Evolutionary conservation across 2,113 vertebrate species (phyloP), one percentile per base, ranked within the genome.

Genomic region (Taurulus bubalis): DNA sequence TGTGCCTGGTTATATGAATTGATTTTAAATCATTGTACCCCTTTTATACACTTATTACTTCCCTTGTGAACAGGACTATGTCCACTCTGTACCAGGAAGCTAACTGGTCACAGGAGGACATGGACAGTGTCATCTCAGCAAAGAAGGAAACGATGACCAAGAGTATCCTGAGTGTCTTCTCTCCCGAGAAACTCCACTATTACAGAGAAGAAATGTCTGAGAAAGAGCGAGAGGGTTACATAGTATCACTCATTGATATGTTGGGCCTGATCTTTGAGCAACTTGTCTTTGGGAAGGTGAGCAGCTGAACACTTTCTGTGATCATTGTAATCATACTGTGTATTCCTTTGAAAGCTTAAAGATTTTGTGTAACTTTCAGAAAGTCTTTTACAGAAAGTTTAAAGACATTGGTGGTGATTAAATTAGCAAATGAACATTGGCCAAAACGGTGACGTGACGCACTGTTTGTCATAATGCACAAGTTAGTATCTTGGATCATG

Each of bases 221-320:
- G 12, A 94, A 93, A 87, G 91, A 93, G 69, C 82, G 64, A 0
- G 84, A 84, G 0, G 94, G 96, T 22, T 87, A 88, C 32, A 79
- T 65, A 0, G 81, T 90, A 74, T 96, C 96, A 53, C 89, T 95
- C 42, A 87, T 95, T 0, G 95, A 97, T 78, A 79, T 96, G 58
- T 96, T 94, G 94, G 95, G 96, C 22, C 95, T 97, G 67, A 78
- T 96, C 34, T 59, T 96, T 15, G 96, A 98, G 53, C 94, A 96
- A 65, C 91, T 96, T 63, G 90, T 97, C 4, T 90, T 95, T 56
- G 95, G 95, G 65, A 92, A 96, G 96, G 97, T 97, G 38, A 76
- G 71, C 20, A 62, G 8, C 12, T 11, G 1, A 71, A 71, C 6
- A 58, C 3, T 34, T 45, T 40, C n/a, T 40, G 8, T 40, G 28